Conservation (phyloP, 2,888 invertebrate species). For the Brachypalpus laphriformis region DNA sequence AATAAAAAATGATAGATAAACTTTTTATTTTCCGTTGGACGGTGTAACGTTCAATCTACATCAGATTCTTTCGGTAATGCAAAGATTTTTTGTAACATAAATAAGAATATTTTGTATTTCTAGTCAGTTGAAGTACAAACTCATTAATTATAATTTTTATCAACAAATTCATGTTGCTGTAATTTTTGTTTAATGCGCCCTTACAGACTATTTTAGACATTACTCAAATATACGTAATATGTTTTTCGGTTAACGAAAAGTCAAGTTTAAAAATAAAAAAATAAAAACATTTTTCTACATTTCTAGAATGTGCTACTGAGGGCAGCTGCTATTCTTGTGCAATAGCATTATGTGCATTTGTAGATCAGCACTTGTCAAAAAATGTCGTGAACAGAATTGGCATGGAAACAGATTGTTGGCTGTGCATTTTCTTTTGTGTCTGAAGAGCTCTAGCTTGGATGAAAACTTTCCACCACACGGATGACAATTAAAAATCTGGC, state of each 20-base stretch:
- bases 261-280: neutral
- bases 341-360: constrained; percentile 75
- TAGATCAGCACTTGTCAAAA: constrained; percentile 75
- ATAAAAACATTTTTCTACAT: neutral
- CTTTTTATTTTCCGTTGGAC: no score
- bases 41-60: no score
- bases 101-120: neutral
- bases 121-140: neutral
- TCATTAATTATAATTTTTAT: neutral
- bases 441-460: constrained; percentile 75
- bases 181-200: neutral
- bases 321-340: constrained; percentile 66
- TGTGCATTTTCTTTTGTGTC: constrained; percentile 75
- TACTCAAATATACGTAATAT: neutral
- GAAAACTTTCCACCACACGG: constrained; percentile 75
- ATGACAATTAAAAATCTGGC: constrained; percentile 75
- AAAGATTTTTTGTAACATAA: neutral
- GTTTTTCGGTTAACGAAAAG: neutral
- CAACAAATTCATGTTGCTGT: constrained; percentile 21
- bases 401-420: constrained; percentile 75
- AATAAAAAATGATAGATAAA: no score
- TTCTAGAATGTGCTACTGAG: constrained; percentile 18
- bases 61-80: no score
- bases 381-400: constrained; percentile 74
- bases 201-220: constrained; percentile 19